Base-by-base conservation (phyloP, 2,888 invertebrate species). In the Tachina lurida region DNA sequence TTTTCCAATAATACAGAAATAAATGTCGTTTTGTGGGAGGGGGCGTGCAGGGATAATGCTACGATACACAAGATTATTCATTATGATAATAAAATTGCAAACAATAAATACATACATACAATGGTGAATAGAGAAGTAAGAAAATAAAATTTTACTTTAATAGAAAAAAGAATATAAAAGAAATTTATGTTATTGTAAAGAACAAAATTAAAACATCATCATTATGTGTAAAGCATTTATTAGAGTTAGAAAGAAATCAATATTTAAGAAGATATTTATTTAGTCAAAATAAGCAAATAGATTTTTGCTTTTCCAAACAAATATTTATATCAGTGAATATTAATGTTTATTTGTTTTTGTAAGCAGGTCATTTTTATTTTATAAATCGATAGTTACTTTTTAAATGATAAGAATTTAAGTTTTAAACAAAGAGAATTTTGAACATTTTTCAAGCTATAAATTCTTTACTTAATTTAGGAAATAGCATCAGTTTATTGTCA, bases 41-140 rank as follows among this genome's bases (percentile, higher is more conserved):
- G 60, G n/a, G n/a, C 15, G 5, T 68, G 68, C 9, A 17, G 2
- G 9, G 49, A 39, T 68, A 9, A 45, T 62, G 41, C 60, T 15
- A 68, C 13, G 41, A n/a, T 45, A 49, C 67, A 80, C 41, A 54
- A 60, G 73, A 73, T 68, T 78, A 81, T 85, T 70, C 74, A 74
- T 78, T 70, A 74, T 68, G 73, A 85, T 85, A 85, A 81, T 74
- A 77, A 85, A 81, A 85, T 65, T 78, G 82, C 76, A 76, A 82
- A 71, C 56, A 75, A 47, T 47, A 49, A 73, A 47, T 58, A 49
- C n/a, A 47, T 47, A 49, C 65, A 47, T 58, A 49, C n/a, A 22
- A 67, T 56, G 49, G 65, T n/a, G 17, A 22, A 12, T 39, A 47
- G 10, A 63, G 19, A 49, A 65, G 39, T 56, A 68, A 78, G 17